phyloP scores from a whole-genome alignment of 2,113 vertebrate species.

The Noctilio leporinus region DNA sequence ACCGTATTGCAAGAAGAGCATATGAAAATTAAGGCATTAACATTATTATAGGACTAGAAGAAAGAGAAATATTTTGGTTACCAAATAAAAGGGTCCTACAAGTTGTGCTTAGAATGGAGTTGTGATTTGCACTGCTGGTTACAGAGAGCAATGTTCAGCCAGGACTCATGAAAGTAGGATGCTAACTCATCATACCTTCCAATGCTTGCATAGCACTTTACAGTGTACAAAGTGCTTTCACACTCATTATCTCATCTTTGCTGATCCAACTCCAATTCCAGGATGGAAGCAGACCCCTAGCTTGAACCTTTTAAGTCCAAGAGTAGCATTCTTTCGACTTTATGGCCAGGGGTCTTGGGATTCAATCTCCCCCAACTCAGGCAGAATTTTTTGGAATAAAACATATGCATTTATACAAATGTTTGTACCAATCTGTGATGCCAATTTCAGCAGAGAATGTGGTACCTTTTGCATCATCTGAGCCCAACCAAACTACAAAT shows the following conservation, averaged over 20 bases:
- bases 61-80: constrained; percentile 34
- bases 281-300: background rate
- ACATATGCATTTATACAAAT: constrained; percentile 34
- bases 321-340: background rate
- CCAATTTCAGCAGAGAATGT: background rate
- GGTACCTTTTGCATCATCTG: background rate
- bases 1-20: background rate
- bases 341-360: background rate
- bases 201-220: background rate
- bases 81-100: constrained; percentile 12
- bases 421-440: background rate
- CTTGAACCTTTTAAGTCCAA: background rate
- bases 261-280: background rate
- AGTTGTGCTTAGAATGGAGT: background rate
- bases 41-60: background rate
- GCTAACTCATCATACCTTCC: background rate
- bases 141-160: background rate
- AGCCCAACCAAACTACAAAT: constrained; percentile 1
- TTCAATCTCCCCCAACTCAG: background rate
- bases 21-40: background rate
- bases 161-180: background rate
- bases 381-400: constrained; percentile 16
- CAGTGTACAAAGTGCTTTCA: background rate
- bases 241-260: background rate
- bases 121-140: background rate